Percentiles rank a stretch among this genome's conserved stretches.
Evolutionary conservation across 2,797 vertebrate species (phyloP).

Genomic region (Tenualosa ilisha): DNA sequence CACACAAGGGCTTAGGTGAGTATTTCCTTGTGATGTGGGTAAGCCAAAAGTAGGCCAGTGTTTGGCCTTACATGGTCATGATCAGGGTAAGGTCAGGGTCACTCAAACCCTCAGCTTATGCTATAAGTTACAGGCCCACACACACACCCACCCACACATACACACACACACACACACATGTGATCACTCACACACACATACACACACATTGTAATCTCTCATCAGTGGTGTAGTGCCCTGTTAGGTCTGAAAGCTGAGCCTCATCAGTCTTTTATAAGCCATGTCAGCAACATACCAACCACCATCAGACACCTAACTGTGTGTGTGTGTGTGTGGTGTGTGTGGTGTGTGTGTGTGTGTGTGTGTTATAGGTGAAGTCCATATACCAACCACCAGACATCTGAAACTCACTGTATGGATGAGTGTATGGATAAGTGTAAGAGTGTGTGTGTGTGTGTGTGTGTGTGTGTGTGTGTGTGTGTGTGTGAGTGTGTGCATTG

Average conservation of each 20-base stretch:
- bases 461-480: no score
- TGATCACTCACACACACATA: background rate
- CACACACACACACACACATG: background rate
- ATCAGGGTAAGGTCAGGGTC: background rate
- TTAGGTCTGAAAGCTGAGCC: background rate
- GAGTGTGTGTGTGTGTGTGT: no score
- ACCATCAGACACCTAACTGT: background rate
- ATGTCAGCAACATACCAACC: background rate
- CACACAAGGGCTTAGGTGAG: background rate
- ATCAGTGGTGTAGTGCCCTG: background rate
- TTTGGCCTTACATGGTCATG: background rate
- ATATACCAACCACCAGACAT: no score
- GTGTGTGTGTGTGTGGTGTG: no score
- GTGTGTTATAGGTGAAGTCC: background rate
- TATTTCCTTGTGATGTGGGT: background rate
- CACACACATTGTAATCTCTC: background rate
- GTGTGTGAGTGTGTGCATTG: background rate
- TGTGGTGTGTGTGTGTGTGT: no score
- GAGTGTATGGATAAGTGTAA: no score
- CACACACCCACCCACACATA: background rate
- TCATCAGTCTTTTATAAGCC: background rate
- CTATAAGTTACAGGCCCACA: background rate
- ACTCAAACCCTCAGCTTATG: background rate
- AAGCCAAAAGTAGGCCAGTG: background rate
- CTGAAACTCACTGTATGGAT: no score